Evolutionary conservation across 2,113 vertebrate species (phyloP).

Genomic region (Larimichthys polyactis): DNA sequence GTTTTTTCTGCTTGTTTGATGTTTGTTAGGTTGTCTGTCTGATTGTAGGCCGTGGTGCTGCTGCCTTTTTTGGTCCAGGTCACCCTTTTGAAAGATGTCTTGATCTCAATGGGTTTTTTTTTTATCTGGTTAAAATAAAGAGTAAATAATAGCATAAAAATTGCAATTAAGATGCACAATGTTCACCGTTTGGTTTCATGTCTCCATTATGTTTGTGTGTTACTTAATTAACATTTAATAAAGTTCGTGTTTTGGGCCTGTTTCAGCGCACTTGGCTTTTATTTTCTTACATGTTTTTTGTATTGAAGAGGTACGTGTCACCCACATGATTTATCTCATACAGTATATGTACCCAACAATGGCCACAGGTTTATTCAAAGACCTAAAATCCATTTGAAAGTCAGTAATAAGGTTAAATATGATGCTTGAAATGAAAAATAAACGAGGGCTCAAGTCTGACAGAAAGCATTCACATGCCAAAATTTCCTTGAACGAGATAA

Average conservation of each 20-base stretch:
- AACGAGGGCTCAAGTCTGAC: background rate
- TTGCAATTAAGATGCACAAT: background rate
- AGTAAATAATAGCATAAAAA: too few relatives aligned
- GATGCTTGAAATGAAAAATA: background rate
- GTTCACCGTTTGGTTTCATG: background rate
- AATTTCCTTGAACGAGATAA: background rate
- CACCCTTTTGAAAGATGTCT: too few relatives aligned
- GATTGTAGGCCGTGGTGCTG: too few relatives aligned
- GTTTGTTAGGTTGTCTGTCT: too few relatives aligned
- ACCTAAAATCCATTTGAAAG: background rate
- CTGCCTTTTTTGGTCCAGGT: too few relatives aligned
- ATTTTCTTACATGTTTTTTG: background rate
- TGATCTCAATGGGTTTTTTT: too few relatives aligned
- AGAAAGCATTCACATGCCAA: background rate
- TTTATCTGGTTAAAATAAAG: too few relatives aligned
- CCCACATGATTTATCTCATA: background rate
- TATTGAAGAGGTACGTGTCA: background rate
- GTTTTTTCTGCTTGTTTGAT: too few relatives aligned
- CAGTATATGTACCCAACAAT: conserved; percentile 6
- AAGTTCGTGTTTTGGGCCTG: background rate
- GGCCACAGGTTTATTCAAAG: background rate
- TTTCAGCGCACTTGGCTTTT: background rate
- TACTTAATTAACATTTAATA: background rate
- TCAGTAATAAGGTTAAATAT: background rate
- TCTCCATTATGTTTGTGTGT: background rate